A percentile compares a stretch with the other conserved stretches of the same genome.
Conservation (phyloP, 2,113 vertebrate genomes). For the Orthonyx spaldingii region DNA sequence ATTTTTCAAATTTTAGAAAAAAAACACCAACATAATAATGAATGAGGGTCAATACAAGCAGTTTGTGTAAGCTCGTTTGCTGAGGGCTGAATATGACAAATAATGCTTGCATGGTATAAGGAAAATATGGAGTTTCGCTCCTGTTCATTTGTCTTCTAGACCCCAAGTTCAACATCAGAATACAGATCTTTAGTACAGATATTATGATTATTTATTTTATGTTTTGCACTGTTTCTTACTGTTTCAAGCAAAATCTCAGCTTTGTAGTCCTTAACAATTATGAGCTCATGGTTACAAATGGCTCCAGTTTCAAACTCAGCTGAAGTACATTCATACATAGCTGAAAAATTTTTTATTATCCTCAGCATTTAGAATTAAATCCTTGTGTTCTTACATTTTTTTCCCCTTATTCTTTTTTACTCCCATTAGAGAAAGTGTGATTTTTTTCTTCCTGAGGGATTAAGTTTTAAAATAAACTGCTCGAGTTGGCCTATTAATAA, state of each 20-base stretch:
- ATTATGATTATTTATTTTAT: background rate
- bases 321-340: background rate
- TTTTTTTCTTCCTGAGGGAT: background rate
- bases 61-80: background rate
- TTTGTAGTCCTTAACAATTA: background rate
- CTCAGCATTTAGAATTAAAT: background rate
- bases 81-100: background rate
- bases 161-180: background rate
- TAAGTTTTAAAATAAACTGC: background rate
- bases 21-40: fast-evolving
- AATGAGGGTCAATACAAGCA: background rate
- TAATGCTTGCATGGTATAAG: background rate
- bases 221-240: background rate
- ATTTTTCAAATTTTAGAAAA: background rate
- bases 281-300: background rate
- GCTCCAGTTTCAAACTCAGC: background rate
- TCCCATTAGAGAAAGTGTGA: background rate
- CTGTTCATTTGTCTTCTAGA: background rate
- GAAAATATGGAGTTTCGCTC: background rate
- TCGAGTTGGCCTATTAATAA: background rate
- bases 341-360: background rate
- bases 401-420: background rate
- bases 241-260: background rate
- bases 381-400: background rate
- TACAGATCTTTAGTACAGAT: background rate